Evolutionary conservation across 1,140 invertebrate genomes (phyloP), one percentile per base, ranked within the genome.

Genomic region (Macrosteles quadrilineatus): DNA sequence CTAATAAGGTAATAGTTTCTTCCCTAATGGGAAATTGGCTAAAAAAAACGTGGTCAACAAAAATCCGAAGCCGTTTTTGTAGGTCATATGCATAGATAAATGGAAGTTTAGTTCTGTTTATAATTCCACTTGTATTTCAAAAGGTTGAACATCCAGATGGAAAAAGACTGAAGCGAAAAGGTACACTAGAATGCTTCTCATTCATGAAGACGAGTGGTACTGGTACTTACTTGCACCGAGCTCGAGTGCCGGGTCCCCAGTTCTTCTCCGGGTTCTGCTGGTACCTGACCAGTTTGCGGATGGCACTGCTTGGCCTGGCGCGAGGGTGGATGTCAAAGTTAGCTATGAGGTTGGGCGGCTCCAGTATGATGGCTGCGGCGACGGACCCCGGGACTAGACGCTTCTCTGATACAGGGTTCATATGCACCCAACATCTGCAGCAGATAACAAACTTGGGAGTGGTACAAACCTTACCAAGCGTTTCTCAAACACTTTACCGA

Each of bases 161-260:
- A n/a, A n/a, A n/a, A n/a, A n/a, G n/a, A n/a, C n/a, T n/a, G n/a
- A n/a, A n/a, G n/a, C n/a, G n/a, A n/a, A n/a, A n/a, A n/a, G n/a
- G n/a, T n/a, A n/a, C n/a, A n/a, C n/a, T n/a, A n/a, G n/a, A n/a
- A n/a, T n/a, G n/a, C n/a, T n/a, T n/a, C n/a, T n/a, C n/a, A n/a
- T n/a, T n/a, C n/a, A n/a, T n/a, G n/a, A n/a, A n/a, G n/a, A n/a
- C n/a, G n/a, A n/a, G n/a, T n/a, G n/a, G n/a, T 47, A 17, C 21
- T 40, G 21, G n/a, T 43, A 79, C 84, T 80, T 82, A 89, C 87
- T 90, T 91, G 19, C 87, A 85, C 40, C 83, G 88, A 0, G 88
- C 83, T 73, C 87, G 84, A 0, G 88, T 87, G 47, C 94, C 95
- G 0, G 96, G 96, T 29, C 96, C 96, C 96, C 96, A 98, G 80